Evolutionary conservation across 2,113 vertebrate genomes (phyloP), one percentile per base, ranked within the genome.

Genomic region (Ophthalmolycus amberensis): DNA sequence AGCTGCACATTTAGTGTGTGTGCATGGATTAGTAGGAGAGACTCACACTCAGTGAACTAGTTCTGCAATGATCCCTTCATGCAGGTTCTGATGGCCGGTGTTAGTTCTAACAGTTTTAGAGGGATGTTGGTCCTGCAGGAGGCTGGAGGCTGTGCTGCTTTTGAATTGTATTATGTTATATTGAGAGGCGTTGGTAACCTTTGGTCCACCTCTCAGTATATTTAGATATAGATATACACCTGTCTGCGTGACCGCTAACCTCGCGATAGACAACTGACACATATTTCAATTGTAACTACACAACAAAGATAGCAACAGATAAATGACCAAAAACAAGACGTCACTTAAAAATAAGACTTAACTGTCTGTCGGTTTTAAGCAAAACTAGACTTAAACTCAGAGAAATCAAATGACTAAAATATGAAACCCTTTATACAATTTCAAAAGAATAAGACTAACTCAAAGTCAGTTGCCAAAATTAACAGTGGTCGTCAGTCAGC

Each of bases 11-110:
- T 8, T 7, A 15, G 34, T 46, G 71, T 65, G 15, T 42, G 44
- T 68, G 56, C 40, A 44, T 34, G 38, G 14, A 18, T 77, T 66
- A 66, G 71, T 58, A 67, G 18, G 59, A 71, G 10, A 69, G 34
- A 34, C 6, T 12, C 11, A 20, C 25, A 27, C 14, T 27, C 29
- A 20, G 52, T 3, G 38, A 67, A 67, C n/a, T 4, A 20, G 25
- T 9, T 22, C 20, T 38, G 38, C 4, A 42, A 42, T 48, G 3
- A 16, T 18, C 46, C 15, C 15, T 48, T 48, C 46, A 48, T 46
- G 44, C 46, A 48, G 40, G 10, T 40, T 16, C 46, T 48, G 1
- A 16, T 48, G 46, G 16, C 12, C 16, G 44, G 14, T 46, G 16
- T 5, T 16, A 16, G 14, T 46, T 15, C 15, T 15, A 46, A 46